phyloP scores from a whole-genome alignment of 2,113 vertebrate genomes.

The Capricornis sumatraensis region DNA sequence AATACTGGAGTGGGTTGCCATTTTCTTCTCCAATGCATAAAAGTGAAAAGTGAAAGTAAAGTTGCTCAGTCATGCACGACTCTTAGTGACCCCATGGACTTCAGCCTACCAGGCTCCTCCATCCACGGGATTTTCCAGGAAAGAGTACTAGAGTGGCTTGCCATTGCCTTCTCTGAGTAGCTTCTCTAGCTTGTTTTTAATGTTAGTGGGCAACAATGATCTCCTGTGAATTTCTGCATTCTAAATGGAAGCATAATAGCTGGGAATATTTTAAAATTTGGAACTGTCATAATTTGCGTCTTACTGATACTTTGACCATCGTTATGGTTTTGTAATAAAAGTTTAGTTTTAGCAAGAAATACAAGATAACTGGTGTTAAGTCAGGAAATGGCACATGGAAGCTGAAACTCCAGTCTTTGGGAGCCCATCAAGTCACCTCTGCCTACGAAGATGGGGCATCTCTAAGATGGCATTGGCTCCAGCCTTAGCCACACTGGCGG shows the following conservation, averaged over 20 bases:
- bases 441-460: background rate
- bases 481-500: fast-evolving
- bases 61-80: no score
- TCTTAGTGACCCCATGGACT: no score
- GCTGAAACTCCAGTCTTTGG: background rate
- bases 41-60: no score
- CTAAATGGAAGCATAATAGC: background rate
- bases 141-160: no score
- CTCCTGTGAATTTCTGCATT: background rate
- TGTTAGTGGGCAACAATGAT: background rate
- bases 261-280: background rate
- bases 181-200: background rate
- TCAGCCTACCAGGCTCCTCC: no score
- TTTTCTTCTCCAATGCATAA: no score
- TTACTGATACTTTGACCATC: background rate
- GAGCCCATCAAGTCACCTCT: background rate
- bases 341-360: background rate
- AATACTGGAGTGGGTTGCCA: no score
- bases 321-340: background rate
- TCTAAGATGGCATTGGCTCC: background rate
- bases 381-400: background rate
- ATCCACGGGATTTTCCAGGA: no score
- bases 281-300: background rate
- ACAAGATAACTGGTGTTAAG: background rate
- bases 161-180: no score